phyloP scores from a whole-genome alignment of 2,113 vertebrate species.

The Thomomys bottae region DNA sequence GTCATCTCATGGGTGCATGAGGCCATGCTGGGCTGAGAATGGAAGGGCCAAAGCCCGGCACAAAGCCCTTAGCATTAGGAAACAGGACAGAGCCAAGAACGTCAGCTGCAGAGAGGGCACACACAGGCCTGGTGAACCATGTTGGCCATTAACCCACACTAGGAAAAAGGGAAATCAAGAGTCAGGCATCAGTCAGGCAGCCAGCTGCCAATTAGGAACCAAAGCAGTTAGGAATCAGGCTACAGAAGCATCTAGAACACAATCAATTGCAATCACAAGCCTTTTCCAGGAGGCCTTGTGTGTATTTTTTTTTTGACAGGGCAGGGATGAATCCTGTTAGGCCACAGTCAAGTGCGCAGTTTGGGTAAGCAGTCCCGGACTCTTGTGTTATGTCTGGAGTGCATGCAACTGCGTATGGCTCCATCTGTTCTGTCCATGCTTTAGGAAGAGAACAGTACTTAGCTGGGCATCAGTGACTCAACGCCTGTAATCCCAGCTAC shows the following conservation, averaged over 20 bases:
- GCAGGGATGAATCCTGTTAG: background rate
- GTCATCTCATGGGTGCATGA: background rate
- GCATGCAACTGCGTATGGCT: background rate
- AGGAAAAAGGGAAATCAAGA: no score
- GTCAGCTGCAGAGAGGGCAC: background rate
- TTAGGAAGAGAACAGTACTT: background rate
- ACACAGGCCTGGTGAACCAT: no score
- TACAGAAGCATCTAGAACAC: background rate
- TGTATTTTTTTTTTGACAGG: background rate
- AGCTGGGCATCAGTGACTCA: no score
- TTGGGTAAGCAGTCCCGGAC: background rate
- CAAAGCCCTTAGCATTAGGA: background rate
- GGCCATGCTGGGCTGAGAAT: background rate
- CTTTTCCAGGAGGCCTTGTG: background rate
- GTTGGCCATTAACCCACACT: accelerated
- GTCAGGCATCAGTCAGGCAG: no score
- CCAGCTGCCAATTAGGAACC: background rate
- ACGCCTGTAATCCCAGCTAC: no score
- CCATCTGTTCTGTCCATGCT: background rate
- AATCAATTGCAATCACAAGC: background rate
- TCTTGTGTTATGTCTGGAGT: background rate
- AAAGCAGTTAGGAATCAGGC: background rate
- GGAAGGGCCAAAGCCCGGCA: background rate
- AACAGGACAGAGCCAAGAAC: background rate
- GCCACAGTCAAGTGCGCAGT: background rate